These are phyloP conservation scores for Spodoptera littoralis DNA, from an alignment of 2,888 invertebrate genomes.

Conservation along the genomic window DNA sequence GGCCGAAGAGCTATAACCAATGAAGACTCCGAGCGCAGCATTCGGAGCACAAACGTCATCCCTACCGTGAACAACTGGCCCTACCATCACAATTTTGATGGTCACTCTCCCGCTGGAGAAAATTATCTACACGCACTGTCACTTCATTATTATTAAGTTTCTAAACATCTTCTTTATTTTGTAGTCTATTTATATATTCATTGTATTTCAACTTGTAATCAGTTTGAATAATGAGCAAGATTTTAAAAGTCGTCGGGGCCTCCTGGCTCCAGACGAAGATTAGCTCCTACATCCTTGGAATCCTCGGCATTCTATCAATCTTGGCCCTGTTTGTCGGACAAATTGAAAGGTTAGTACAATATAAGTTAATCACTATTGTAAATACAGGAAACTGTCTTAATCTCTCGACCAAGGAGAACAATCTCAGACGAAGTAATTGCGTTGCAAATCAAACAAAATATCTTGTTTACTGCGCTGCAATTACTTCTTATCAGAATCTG, in stretches of 20 bases:
- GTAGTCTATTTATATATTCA: slow-evolving; percentile 72
- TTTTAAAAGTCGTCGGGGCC: slow-evolving; percentile 94
- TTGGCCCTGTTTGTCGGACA: slow-evolving; percentile 92
- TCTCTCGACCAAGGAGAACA: slow-evolving; percentile 11
- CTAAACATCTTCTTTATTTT: slow-evolving; percentile 86
- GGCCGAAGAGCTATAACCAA: slow-evolving; percentile 69
- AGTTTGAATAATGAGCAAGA: slow-evolving; percentile 83
- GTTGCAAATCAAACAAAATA: slow-evolving; percentile 32
- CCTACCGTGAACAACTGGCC: slow-evolving; percentile 73
- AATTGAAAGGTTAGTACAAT: slow-evolving; percentile 89
- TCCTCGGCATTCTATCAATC: slow-evolving; percentile 91
- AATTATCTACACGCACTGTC: slow-evolving; percentile 84
- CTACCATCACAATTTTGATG: slow-evolving; percentile 80
- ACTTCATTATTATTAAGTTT: slow-evolving; percentile 89
- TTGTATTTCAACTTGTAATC: slow-evolving; percentile 45
- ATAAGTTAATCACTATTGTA: slow-evolving; percentile 15
- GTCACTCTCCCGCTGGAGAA: slow-evolving; percentile 81
- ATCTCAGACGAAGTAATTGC: slow-evolving; percentile 28
- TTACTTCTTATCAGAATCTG: slow-evolving; percentile 33
- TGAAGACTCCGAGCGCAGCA: slow-evolving; percentile 72
- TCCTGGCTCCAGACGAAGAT: slow-evolving; percentile 93
- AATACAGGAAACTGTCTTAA: slow-evolving; percentile 33
- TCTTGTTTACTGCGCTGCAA: slow-evolving; percentile 19
- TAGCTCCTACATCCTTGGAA: slow-evolving; percentile 91
- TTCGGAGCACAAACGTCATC: slow-evolving; percentile 64